phyloP scores from a whole-genome alignment of 2,113 vertebrate genomes.

The Hemicordylus capensis region DNA sequence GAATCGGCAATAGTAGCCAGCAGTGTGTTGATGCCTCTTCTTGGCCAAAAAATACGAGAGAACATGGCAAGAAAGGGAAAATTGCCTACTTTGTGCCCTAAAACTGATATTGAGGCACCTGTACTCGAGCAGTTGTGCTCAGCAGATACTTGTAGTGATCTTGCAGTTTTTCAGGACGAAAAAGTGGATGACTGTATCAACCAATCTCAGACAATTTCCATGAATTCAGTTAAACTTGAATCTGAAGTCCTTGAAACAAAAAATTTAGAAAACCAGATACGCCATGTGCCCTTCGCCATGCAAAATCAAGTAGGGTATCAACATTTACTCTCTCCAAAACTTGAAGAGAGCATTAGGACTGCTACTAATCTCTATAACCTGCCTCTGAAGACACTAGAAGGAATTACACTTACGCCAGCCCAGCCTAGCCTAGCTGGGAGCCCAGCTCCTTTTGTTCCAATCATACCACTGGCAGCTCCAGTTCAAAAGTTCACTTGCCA shows the following conservation, averaged over 20 bases:
- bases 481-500: conserved; percentile 87
- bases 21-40: conserved; percentile 61
- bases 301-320: conserved; percentile 71
- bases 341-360: conserved; percentile 73
- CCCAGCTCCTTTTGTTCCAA: conserved; percentile 64
- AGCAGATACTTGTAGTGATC: conserved; percentile 51
- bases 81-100: conserved; percentile 38
- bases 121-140: conserved; percentile 52
- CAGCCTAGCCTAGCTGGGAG: conserved; percentile 66
- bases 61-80: conserved; percentile 71
- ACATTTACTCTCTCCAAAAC: conserved; percentile 70
- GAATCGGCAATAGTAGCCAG: conserved; percentile 60
- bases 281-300: conserved; percentile 65
- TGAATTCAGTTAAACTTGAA: conserved; percentile 72
- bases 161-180: conserved; percentile 71
- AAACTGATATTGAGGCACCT: conserved; percentile 47
- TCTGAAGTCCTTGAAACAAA: conserved; percentile 69
- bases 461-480: conserved; percentile 68
- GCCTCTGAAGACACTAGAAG: conserved; percentile 79
- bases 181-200: conserved; percentile 64
- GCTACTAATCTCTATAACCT: conserved; percentile 71
- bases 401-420: conserved; percentile 67
- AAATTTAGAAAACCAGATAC: conserved; percentile 74
- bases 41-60: conserved; percentile 70
- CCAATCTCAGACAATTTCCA: conserved; percentile 62